A percentile compares a stretch with the other conserved stretches of the same genome.
These are phyloP conservation scores for Lepus timidus DNA, from an alignment of 2,113 vertebrate genomes.

Conservation along the genomic window DNA sequence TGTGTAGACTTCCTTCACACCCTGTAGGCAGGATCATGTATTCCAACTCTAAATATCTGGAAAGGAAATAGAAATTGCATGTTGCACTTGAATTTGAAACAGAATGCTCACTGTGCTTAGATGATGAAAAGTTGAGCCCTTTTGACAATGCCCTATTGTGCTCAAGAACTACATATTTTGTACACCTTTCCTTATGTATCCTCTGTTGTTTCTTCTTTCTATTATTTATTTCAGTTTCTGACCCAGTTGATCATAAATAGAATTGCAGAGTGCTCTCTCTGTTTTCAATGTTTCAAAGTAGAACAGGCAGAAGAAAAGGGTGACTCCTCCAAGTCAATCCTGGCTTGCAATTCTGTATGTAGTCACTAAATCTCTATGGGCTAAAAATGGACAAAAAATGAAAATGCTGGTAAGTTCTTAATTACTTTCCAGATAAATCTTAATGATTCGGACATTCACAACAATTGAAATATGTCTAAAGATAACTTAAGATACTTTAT, in stretches of 20 bases:
- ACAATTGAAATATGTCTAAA: conserved; percentile 5
- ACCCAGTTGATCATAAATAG: not conserved
- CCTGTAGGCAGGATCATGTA: not conserved
- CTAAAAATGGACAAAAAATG: conserved; percentile 9
- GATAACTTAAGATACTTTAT: not conserved
- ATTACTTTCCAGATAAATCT: not conserved
- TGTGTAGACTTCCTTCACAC: conserved; percentile 58
- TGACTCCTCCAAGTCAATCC: not conserved
- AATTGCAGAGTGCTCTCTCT: not conserved
- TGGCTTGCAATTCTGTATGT: not conserved
- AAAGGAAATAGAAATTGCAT: conserved; percentile 32
- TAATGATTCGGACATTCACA: conserved; percentile 1
- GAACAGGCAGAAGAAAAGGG: not conserved
- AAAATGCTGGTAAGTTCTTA: not conserved
- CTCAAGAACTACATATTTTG: not conserved
- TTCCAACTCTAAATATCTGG: conserved; percentile 72
- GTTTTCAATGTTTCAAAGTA: not conserved
- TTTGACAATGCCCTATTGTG: not conserved
- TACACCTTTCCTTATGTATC: not conserved
- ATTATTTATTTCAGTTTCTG: not conserved
- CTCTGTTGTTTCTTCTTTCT: not conserved
- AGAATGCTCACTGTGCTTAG: conserved; percentile 12
- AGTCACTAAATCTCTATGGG: not conserved
- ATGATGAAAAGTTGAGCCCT: not conserved
- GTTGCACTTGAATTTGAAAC: conserved; percentile 42